Evolutionary conservation across 1,140 invertebrate species (phyloP), one percentile per base, ranked within the genome.

Genomic region (Dreissena polymorpha): DNA sequence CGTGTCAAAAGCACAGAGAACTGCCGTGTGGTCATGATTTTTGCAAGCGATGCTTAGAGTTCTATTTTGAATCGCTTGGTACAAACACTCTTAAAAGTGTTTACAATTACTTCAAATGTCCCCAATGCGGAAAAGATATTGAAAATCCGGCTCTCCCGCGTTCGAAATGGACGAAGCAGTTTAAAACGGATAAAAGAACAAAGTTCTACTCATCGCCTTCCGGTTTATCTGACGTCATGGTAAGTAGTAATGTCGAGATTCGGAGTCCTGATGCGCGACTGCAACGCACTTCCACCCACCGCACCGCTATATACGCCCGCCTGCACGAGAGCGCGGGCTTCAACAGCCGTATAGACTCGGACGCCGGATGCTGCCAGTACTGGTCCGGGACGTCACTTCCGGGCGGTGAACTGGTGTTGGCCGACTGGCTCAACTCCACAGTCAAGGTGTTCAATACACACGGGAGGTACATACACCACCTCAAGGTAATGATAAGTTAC

Each of bases 21-120:
- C 60, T 75, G 27, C 73, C 57, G 55, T 75, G 73, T 75, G 73
- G 73, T 13, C 73, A 75, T 64, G n/a, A n/a, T 12, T 75, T 75
- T 21, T 75, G 73, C 49, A 75, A 75, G 23, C 53, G 39, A 39
- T 75, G 73, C 21, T 64, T 75, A 50, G 64, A 64, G 13, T 39
- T 50, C 8, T 75, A 75, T 50, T 75, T 75, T 39, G 50, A 13
- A n/a, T 39, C 27, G 0, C 57, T 75, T 0, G 64, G 57, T 75
- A 39, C 39, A 39, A 8, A 39, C 2, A 21, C 71, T 0, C 64
- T 55, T 39, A 29, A 55, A 60, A 60, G 64, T 60, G 73, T n/a
- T 8, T 60, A 39, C 6, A 39, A 65, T 10, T 49, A 29, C 16
- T 75, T 75, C 63, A 7, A 23, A 0, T 75, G 73, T 21, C 73